phyloP scores from a whole-genome alignment of 2,113 vertebrate species.

The Datnioides undecimradiatus region DNA sequence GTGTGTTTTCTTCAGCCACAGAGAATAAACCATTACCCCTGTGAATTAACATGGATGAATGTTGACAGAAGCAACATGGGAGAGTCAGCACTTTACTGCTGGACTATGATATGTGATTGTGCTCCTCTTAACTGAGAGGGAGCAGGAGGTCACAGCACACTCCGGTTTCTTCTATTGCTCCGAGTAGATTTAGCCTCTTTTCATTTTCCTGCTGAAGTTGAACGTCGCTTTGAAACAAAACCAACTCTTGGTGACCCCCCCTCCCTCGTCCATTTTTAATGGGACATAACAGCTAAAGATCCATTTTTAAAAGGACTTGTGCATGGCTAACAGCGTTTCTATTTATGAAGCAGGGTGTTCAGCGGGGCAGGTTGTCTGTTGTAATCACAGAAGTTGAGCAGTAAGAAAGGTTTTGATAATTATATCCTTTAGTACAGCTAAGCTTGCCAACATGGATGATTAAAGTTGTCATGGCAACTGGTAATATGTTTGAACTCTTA shows the following conservation, averaged over 20 bases:
- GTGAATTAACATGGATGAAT: conserved; percentile 44
- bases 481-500: background rate
- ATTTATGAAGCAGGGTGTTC: conserved; percentile 22
- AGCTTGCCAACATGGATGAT: background rate
- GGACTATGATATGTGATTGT: conserved; percentile 36
- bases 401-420: conserved; percentile 10
- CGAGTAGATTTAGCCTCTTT: conserved; percentile 28
- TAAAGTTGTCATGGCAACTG: background rate
- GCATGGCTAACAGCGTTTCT: conserved; percentile 40
- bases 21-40: conserved; percentile 19
- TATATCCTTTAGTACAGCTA: background rate
- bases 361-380: conserved; percentile 23
- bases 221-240: conserved; percentile 31
- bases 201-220: conserved; percentile 32
- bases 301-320: conserved; percentile 56
- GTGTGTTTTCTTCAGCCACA: conserved; percentile 28
- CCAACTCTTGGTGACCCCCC: conserved; percentile 60
- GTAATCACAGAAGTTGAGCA: conserved; percentile 27
- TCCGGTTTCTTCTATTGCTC: background rate
- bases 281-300: conserved; percentile 56
- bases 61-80: conserved; percentile 40
- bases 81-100: conserved; percentile 34
- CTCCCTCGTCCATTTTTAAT: conserved; percentile 72
- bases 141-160: conserved; percentile 26
- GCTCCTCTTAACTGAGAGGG: conserved; percentile 11